Evolutionary conservation across 1,140 invertebrate species (phyloP).

Genomic region (Potamilus streckersoni): DNA sequence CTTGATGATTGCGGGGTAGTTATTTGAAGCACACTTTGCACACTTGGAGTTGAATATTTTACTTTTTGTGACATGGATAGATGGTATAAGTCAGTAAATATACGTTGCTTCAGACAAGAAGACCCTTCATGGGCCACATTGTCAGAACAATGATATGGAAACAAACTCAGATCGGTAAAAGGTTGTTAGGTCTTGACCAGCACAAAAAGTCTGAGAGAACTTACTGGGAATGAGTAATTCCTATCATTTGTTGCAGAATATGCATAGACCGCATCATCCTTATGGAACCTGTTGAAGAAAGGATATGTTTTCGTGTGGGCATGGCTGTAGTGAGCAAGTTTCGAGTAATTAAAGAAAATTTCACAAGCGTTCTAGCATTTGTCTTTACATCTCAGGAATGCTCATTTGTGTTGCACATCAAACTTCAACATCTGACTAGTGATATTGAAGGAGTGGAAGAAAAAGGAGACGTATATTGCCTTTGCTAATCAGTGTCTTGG

Average conservation of each 20-base stretch:
- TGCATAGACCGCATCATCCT: neutral
- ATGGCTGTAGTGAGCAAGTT: neutral
- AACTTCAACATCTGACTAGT: conserved; percentile 2
- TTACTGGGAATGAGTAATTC: conserved; percentile 6
- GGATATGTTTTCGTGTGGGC: neutral
- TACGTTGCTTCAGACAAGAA: too few relatives aligned
- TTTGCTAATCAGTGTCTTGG: neutral
- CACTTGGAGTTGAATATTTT: too few relatives aligned
- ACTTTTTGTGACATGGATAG: too few relatives aligned
- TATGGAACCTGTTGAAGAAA: neutral
- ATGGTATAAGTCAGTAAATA: too few relatives aligned
- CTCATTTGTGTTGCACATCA: neutral
- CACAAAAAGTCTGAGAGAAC: neutral
- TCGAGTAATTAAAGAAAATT: neutral
- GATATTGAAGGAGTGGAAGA: conserved; percentile 3
- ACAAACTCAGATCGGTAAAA: too few relatives aligned
- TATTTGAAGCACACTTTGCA: too few relatives aligned
- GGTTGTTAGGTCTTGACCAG: too few relatives aligned
- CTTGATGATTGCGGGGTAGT: too few relatives aligned
- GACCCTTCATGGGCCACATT: too few relatives aligned
- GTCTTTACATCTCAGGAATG: neutral
- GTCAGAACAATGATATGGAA: too few relatives aligned
- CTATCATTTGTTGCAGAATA: neutral
- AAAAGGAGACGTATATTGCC: neutral
- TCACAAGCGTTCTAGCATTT: neutral